phyloP scores from a whole-genome alignment of 2,888 invertebrate genomes.

The Trichopria drosophilae region DNA sequence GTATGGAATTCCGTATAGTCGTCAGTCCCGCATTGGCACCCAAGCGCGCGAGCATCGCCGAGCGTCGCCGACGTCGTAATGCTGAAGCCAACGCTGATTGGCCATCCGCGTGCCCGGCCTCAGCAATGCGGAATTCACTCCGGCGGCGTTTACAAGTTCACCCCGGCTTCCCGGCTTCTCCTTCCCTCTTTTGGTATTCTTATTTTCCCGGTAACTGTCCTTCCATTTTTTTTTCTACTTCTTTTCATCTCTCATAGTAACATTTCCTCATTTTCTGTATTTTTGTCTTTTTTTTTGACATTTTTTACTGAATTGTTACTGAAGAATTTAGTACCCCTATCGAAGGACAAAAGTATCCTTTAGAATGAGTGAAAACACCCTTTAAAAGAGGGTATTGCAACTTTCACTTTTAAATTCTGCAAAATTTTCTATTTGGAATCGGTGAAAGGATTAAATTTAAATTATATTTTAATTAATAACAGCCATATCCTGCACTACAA shows the following conservation, averaged over 20 bases:
- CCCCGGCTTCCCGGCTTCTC: slow-evolving; percentile 10
- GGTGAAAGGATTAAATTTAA: no score
- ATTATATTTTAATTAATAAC: no score
- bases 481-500: no score
- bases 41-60: slow-evolving; percentile 3
- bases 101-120: no score
- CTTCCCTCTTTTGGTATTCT: no score
- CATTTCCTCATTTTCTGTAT: slow-evolving; percentile 6
- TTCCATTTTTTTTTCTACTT: not conserved
- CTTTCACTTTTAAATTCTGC: not conserved
- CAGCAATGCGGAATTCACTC: slow-evolving; percentile 41
- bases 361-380: not conserved
- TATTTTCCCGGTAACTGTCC: slow-evolving; percentile 1
- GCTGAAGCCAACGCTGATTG: no score
- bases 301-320: no score
- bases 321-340: slow-evolving; percentile 5
- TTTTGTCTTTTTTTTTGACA: no score
- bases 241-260: slow-evolving; percentile 5
- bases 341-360: slow-evolving; percentile 1
- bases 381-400: not conserved
- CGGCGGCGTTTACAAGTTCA: no score
- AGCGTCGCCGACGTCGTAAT: no score
- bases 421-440: no score
- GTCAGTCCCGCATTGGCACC: not conserved
- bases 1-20: not conserved